Conservation (phyloP, 2,797 vertebrate species). For the Pteronotus mesoamericanus region DNA sequence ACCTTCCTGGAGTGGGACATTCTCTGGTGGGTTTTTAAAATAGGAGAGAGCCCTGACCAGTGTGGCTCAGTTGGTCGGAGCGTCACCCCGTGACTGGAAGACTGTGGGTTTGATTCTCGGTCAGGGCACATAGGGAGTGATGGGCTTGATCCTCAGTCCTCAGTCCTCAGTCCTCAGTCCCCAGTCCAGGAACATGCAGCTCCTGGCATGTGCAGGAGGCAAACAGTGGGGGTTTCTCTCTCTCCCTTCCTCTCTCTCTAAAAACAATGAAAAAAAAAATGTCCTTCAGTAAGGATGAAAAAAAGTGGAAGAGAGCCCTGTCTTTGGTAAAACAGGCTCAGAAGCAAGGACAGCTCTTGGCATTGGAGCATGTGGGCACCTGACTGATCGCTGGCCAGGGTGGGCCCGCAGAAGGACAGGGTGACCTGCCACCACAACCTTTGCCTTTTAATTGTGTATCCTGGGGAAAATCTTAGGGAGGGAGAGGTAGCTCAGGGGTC, state of each 20-base stretch:
- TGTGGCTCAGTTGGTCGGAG: neutral
- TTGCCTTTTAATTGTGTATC: no score
- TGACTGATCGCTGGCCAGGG: neutral
- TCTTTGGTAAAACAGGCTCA: neutral
- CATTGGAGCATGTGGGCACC: neutral
- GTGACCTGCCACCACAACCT: neutral
- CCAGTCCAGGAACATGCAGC: neutral
- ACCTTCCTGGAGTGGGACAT: neutral
- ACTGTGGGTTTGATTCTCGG: neutral
- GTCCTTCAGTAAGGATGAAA: neutral
- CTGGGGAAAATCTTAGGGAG: neutral
- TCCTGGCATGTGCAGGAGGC: neutral
- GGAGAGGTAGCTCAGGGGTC: neutral
- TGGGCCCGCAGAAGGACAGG: neutral
- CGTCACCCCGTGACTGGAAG: neutral
- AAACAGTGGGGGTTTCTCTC: neutral
- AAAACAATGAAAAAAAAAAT: neutral
- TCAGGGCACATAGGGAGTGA: no score
- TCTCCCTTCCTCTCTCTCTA: neutral
- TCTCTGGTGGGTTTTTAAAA: neutral
- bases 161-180: no score
- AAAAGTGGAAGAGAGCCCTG: neutral
- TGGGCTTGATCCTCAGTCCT: no score
- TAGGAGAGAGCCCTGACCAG: neutral
- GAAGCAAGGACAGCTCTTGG: neutral